These are phyloP conservation scores for Characodon lateralis DNA, from an alignment of 2,797 vertebrate species.

Conservation along the genomic window DNA sequence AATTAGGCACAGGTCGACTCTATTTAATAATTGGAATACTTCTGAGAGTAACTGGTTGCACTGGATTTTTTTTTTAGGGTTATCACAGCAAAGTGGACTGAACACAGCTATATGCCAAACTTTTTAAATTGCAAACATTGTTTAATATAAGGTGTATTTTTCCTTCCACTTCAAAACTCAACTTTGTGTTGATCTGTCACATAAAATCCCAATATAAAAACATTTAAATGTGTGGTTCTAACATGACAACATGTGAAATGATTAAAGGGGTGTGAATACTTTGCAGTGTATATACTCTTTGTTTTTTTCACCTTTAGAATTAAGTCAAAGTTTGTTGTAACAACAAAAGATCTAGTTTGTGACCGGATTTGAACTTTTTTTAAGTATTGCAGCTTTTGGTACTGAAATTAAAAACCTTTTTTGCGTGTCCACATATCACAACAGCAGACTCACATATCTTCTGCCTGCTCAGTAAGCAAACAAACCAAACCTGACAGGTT, in stretches of 20 bases:
- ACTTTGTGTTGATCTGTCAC: too few relatives aligned
- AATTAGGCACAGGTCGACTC: too few relatives aligned
- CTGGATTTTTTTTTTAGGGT: neutral
- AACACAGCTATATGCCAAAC: neutral
- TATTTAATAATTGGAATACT: too few relatives aligned
- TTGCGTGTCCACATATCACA: neutral
- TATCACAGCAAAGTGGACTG: neutral
- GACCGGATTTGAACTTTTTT: neutral
- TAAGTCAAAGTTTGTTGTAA: neutral
- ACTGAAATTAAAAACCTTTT: neutral
- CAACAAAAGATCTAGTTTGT: neutral
- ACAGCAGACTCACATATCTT: constrained; percentile 41
- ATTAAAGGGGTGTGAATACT: neutral
- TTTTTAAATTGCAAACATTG: neutral
- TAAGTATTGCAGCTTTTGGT: neutral
- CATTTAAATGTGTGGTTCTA: too few relatives aligned
- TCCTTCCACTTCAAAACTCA: too few relatives aligned
- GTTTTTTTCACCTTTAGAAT: neutral
- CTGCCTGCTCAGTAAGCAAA: constrained; percentile 44
- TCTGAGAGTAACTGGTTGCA: neutral
- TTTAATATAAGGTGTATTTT: too few relatives aligned
- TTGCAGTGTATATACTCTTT: neutral
- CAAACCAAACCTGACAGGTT: constrained; percentile 56
- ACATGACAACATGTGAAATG: neutral
- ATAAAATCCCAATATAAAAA: too few relatives aligned